Base-by-base conservation (phyloP, 2,113 vertebrate genomes). In the Speoplatyrhinus poulsoni region DNA sequence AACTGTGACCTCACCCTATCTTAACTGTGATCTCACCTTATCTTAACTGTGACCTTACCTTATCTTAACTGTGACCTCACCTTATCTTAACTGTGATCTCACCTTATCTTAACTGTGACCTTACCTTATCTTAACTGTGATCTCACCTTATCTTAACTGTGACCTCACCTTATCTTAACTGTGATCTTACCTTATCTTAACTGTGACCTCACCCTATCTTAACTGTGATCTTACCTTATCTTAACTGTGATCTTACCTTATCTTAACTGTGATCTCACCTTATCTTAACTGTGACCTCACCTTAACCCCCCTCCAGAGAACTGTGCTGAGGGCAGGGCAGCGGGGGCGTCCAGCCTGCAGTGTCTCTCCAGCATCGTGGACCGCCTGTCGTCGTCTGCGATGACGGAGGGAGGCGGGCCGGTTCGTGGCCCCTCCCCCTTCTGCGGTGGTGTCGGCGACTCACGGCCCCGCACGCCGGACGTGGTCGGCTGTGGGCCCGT, bases 281-380 rank as follows among this genome's bases (percentile, higher is more conserved):
- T 26, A 26, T 26, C 26, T 26, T 26, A 26, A 26, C 26, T 26
- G 26, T 26, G 46, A 9, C 15, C 46, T 13, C 49, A 36, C 33
- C 46, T 2, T 26, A 26, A 2, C 50, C 50, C 16, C 46, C 11
- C 70, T 0, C 5, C 12, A 9, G 52, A 85, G 96, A 95, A 88
- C 1, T 86, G 83, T 36, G 9, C 81, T 52, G 63, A 78, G 47
- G 93, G 92, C 4, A 95, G 92, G 81, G 70, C 85, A 13, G 82
- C 82, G 6, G 85, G 93, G 12, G 89, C 95, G 12, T 96, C 96
- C 82, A 99, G 97, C 79, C 88, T 99, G 85, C 93, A 96, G 86
- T 99, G 96, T 81, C 92, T 99, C 71, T 97, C 96, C 90, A 99
- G 94, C 88, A 99, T 99, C 70, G 98, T 99, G 91, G 96, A 99